Conservation (phyloP, 1,140 invertebrate genomes). For the Tetramorium simillimum region DNA sequence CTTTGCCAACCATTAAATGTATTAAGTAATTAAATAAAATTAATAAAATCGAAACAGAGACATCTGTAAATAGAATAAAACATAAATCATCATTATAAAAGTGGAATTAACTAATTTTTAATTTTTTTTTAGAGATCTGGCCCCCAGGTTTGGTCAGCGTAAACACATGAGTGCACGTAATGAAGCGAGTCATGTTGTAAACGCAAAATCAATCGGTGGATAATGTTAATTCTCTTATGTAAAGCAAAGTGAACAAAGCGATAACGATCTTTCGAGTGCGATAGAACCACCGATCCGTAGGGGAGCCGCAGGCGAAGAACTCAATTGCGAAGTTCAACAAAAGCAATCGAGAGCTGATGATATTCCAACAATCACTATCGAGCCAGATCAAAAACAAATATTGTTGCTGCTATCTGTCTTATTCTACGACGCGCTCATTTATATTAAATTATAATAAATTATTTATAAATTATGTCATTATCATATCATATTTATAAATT, state of each 20-base stretch:
- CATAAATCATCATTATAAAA: neutral
- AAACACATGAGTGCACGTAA: slow-evolving; percentile 36
- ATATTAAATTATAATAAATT: slow-evolving; percentile 48
- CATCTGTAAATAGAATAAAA: neutral
- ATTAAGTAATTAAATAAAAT: slow-evolving; percentile 10
- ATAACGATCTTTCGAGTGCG: slow-evolving; percentile 59
- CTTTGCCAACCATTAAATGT: neutral
- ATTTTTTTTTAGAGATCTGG: neutral
- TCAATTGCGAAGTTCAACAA: slow-evolving; percentile 60
- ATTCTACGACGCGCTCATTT: slow-evolving; percentile 18
- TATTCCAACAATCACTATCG: slow-evolving; percentile 55
- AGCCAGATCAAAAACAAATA: slow-evolving; percentile 50
- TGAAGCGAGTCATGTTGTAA: slow-evolving; percentile 52
- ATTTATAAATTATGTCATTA: too few species aligned
- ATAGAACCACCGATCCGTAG: slow-evolving; percentile 37
- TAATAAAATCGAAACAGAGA: too few species aligned
- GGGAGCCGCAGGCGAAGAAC: slow-evolving; percentile 57
- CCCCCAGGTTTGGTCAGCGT: neutral
- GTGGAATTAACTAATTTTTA: neutral
- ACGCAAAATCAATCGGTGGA: slow-evolving; percentile 57
- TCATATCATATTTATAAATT: too few species aligned
- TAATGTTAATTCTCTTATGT: slow-evolving; percentile 60
- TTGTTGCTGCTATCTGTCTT: slow-evolving; percentile 42
- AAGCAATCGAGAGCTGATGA: slow-evolving; percentile 52
- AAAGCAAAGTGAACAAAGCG: slow-evolving; percentile 54